Evolutionary conservation across 2,113 vertebrate genomes (phyloP).

Genomic region (Collichthys lucidus): DNA sequence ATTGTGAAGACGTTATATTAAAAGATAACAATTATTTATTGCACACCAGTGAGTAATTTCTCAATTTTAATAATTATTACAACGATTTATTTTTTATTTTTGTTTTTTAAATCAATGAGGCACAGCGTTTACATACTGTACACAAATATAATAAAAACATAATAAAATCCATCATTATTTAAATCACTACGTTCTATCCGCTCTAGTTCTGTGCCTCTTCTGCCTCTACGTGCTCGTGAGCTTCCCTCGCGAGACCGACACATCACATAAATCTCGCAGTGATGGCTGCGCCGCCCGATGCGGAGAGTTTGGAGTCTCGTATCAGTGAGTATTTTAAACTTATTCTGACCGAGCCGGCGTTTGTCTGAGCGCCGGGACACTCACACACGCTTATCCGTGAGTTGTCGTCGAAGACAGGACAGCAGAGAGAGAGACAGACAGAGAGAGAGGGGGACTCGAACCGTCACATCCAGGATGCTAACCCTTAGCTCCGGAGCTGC

Average conservation of each 20-base stretch:
- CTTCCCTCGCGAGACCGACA: slow-evolving; percentile 62
- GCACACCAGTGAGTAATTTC: neutral
- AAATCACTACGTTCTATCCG: neutral
- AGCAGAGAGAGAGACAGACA: neutral
- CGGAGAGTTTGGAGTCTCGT: slow-evolving; percentile 93
- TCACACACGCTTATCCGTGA: accelerated
- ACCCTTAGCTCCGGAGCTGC: slow-evolving; percentile 64
- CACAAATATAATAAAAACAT: neutral
- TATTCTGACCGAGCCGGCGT: neutral
- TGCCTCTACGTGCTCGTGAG: slow-evolving; percentile 22
- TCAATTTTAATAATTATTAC: too few relatives aligned
- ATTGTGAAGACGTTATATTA: neutral
- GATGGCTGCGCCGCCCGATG: slow-evolving; percentile 91
- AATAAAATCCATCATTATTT: neutral
- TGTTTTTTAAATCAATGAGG: neutral
- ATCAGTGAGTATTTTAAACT: slow-evolving; percentile 92
- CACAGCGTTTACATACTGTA: neutral
- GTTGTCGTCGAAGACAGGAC: neutral
- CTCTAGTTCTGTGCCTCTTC: neutral
- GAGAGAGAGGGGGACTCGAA: neutral
- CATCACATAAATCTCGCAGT: slow-evolving; percentile 79
- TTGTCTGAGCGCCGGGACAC: neutral
- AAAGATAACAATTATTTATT: neutral
- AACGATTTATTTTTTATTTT: too few relatives aligned
- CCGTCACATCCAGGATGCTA: slow-evolving; percentile 66